Evolutionary conservation across 2,113 vertebrate genomes (phyloP), one percentile per base, ranked within the genome.

Genomic region (Grammomys surdaster): DNA sequence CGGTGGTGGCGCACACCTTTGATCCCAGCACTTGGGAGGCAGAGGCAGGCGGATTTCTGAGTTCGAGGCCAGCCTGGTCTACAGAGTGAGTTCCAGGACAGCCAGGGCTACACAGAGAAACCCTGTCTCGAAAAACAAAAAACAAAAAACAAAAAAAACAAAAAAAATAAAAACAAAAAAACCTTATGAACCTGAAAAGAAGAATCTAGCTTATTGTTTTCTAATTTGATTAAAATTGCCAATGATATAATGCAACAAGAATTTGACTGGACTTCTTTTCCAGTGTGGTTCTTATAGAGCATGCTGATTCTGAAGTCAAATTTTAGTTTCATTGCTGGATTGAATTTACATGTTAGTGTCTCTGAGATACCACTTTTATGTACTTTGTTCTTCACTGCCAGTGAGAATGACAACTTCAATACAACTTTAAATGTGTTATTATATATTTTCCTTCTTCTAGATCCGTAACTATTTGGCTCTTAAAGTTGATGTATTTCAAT

Each of bases 201-300:
- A 16, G 43, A 56, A 80, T 36, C 5, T 67, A 19, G 3, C 22
- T 88, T 72, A 84, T 43, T 91, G 78, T 88, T 86, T 92, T 54
- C 16, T 88, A 85, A 14, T 7, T 36, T 36, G 88, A 88, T 28
- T 84, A 40, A 95, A 88, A 75, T 96, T 95, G 4, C 5, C 72
- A 81, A 92, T 81, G 54, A 60, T 7, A 93, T 31, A 91, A 87
- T 63, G 63, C 92, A 90, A 40, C 43, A 96, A 81, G 46, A 54
- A 7, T 86, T 86, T 72, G 78, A 48, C 4, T 82, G 76, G 17
- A 1, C 65, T 93, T 63, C 5, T 58, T 87, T 86, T 40, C 72
- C 22, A 81, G 16, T 75, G 48, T 7, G 43, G 78, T 76, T 90
- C 40, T 95, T 94, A 89, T 26, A 96, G 91, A 95, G 84, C 81